A percentile compares a stretch with the other conserved stretches of the same genome.
Evolutionary conservation across 2,888 invertebrate genomes (phyloP).

Genomic region (Eilema sororculum): DNA sequence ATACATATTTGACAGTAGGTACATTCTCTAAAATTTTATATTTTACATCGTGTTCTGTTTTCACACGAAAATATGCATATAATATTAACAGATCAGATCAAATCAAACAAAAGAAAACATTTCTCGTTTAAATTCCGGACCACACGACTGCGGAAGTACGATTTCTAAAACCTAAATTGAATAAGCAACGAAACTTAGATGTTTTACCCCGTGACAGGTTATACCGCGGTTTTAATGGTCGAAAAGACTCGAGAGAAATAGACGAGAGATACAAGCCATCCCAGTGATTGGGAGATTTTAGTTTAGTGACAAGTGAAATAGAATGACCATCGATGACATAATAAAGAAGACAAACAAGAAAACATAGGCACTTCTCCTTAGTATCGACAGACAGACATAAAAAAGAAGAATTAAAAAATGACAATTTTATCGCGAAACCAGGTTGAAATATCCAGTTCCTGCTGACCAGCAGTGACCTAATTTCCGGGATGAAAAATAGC

Average conservation of each 20-base stretch:
- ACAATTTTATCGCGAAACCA: background rate
- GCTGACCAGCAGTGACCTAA: background rate
- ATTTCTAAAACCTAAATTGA: background rate
- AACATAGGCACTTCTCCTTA: background rate
- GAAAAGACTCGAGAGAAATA: background rate
- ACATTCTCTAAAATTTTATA: background rate
- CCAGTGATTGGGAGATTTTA: too few species aligned
- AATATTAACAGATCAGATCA: background rate
- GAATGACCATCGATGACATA: too few species aligned
- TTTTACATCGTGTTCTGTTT: background rate
- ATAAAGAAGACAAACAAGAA: background rate
- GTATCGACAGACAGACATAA: background rate
- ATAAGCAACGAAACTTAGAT: background rate
- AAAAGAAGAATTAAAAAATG: background rate
- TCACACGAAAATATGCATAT: constrained; percentile 5
- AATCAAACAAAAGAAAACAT: background rate
- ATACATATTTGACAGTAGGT: background rate
- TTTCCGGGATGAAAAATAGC: background rate
- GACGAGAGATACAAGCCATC: too few species aligned
- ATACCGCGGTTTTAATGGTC: background rate
- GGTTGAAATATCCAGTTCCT: background rate
- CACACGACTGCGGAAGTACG: background rate
- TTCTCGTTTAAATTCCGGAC: background rate
- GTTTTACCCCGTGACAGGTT: background rate
- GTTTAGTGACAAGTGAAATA: too few species aligned